Evolutionary conservation across 2,888 invertebrate species (phyloP).

Genomic region (Pollenia labialis): DNA sequence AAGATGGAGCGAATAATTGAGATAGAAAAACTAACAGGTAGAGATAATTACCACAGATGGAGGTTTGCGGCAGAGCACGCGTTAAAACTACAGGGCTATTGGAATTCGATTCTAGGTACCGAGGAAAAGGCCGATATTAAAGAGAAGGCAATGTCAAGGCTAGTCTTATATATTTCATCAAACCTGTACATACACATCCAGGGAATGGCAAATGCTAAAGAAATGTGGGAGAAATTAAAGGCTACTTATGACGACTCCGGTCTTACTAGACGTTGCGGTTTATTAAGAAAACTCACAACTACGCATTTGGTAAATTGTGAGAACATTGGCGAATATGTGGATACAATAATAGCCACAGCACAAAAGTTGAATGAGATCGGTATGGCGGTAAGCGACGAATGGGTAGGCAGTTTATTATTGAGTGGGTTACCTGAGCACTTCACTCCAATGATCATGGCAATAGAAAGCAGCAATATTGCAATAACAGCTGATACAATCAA

Average conservation of each 20-base stretch:
- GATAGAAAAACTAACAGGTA: no score
- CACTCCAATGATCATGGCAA: conserved; percentile 57
- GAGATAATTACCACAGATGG: conserved; percentile 59
- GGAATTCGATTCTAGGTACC: conserved; percentile 40
- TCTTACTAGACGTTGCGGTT: conserved; percentile 52
- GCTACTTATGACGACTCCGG: conserved; percentile 47
- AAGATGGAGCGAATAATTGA: no score
- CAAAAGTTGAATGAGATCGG: conserved; percentile 62
- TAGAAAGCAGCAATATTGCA: no score
- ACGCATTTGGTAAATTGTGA: conserved; percentile 56
- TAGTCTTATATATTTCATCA: conserved; percentile 55
- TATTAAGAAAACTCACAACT: conserved; percentile 50
- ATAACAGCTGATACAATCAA: conserved; percentile 53
- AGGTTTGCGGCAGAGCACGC: conserved; percentile 60
- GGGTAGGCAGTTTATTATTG: conserved; percentile 50
- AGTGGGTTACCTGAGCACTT: conserved; percentile 63
- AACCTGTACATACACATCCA: conserved; percentile 61
- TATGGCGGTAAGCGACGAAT: conserved; percentile 52
- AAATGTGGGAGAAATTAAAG: conserved; percentile 51
- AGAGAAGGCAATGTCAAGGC: conserved; percentile 55
- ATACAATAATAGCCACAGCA: conserved; percentile 55
- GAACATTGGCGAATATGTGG: conserved; percentile 49
- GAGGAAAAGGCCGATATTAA: background rate
- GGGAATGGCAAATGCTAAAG: conserved; percentile 39
- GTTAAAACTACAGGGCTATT: conserved; percentile 59